Conservation (phyloP, 2,888 invertebrate species). For the Apomyelois bistriatella region DNA sequence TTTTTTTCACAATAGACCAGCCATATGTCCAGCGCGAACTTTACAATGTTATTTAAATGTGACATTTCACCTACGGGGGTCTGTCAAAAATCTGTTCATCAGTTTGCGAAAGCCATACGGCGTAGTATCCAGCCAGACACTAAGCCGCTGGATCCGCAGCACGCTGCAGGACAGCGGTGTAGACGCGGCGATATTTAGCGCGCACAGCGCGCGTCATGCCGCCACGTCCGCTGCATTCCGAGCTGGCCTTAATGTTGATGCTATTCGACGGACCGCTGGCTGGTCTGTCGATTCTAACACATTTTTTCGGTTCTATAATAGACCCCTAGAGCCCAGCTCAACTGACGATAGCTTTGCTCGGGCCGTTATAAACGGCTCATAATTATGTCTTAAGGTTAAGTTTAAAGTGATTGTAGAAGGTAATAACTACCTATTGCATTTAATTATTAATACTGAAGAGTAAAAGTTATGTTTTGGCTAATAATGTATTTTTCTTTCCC, state of each 20-base stretch:
- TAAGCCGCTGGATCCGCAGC: slow-evolving; percentile 10
- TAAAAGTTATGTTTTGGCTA: not conserved
- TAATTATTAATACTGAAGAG: not conserved
- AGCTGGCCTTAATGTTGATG: not conserved
- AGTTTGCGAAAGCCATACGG: not conserved
- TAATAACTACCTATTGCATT: not conserved
- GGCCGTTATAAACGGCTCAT: not conserved
- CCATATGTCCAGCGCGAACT: slow-evolving; percentile 8
- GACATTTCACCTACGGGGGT: not conserved
- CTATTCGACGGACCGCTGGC: slow-evolving; percentile 5
- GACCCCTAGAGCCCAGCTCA: not conserved
- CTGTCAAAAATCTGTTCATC: slow-evolving; percentile 2
- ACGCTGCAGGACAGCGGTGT: slow-evolving; percentile 12
- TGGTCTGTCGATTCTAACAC: slow-evolving; percentile 1
- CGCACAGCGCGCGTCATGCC: slow-evolving; percentile 12
- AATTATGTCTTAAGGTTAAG: not conserved
- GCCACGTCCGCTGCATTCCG: slow-evolving; percentile 3
- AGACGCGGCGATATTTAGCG: slow-evolving; percentile 7
- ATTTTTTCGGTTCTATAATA: slow-evolving; percentile 4
- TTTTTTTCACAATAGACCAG: not conserved
- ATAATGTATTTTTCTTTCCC: not conserved
- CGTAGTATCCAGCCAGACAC: not conserved
- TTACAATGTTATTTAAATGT: slow-evolving; percentile 2
- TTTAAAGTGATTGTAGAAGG: not conserved
- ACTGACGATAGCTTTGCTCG: not conserved